Conservation (phyloP, 2,888 invertebrate species). For the Willowsia nigromaculata region DNA sequence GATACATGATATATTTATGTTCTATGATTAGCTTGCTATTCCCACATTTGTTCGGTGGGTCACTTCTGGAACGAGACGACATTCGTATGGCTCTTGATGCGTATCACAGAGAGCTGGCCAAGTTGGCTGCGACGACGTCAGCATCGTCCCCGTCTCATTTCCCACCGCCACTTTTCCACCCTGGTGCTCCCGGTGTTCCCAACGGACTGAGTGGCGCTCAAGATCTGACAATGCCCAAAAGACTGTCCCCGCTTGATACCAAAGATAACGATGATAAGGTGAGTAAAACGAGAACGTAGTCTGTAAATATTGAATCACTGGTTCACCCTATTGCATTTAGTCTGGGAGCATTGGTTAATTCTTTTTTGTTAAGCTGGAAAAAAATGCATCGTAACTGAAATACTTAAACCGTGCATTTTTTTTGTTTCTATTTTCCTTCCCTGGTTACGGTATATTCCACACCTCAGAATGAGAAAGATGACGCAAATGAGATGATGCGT, state of each 20-base stretch:
- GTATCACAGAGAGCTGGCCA: slow-evolving; percentile 95
- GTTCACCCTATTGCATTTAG: neutral
- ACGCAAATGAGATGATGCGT: slow-evolving; percentile 86
- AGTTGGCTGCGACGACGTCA: slow-evolving; percentile 84
- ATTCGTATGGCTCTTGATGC: slow-evolving; percentile 94
- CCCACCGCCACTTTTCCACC: slow-evolving; percentile 87
- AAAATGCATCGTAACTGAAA: slow-evolving; percentile 29
- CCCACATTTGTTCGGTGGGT: slow-evolving; percentile 91
- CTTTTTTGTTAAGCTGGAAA: neutral
- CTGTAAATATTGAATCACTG: neutral
- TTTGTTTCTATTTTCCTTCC: slow-evolving; percentile 6
- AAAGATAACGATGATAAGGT: slow-evolving; percentile 79
- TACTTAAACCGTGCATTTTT: slow-evolving; percentile 16
- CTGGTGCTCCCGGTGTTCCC: slow-evolving; percentile 75
- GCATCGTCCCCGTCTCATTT: slow-evolving; percentile 83
- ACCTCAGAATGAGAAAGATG: slow-evolving; percentile 81
- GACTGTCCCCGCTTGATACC: slow-evolving; percentile 81
- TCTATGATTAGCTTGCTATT: slow-evolving; percentile 84
- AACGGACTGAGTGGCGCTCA: slow-evolving; percentile 84
- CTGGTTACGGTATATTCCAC: neutral
- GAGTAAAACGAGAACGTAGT: neutral
- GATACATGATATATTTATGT: neutral
- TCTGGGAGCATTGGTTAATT: neutral
- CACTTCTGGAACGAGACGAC: slow-evolving; percentile 85
- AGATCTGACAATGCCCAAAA: slow-evolving; percentile 91